Conservation (phyloP, 92 coral and sea anemone genomes). For the Siderastrea radians region DNA sequence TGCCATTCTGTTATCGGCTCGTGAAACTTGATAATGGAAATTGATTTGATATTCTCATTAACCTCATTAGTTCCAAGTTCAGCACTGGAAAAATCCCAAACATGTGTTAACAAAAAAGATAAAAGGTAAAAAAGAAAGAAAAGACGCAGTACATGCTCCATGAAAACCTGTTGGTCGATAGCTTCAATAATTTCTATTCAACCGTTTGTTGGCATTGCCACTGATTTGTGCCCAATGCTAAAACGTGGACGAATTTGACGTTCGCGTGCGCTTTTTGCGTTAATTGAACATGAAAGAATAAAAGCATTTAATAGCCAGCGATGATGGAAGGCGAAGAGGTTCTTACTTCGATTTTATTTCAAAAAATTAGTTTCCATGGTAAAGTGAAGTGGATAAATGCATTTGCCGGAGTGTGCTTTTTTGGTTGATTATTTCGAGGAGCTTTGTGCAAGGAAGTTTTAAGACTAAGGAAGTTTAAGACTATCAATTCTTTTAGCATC, state of each 20-base stretch:
- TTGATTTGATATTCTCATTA: too few species aligned
- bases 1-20: too few species aligned
- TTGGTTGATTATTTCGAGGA: not conserved
- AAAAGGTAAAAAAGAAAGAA: too few species aligned
- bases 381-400: slow-evolving; percentile 42
- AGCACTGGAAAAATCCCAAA: too few species aligned
- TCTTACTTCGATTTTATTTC: not conserved
- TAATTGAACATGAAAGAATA: not conserved
- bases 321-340: slow-evolving; percentile 40
- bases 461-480: not conserved
- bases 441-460: not conserved
- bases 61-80: too few species aligned
- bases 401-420: slow-evolving; percentile 12
- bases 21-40: too few species aligned
- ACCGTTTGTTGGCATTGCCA: not conserved
- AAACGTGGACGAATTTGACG: not conserved
- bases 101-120: too few species aligned
- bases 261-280: not conserved
- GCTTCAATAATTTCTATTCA: too few species aligned
- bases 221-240: not conserved
- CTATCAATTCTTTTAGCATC: slow-evolving; percentile 28
- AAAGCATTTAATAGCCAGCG: slow-evolving; percentile 12
- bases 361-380: slow-evolving; percentile 27
- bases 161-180: not conserved
- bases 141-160: not conserved